Conservation (phyloP, 1,140 invertebrate species). For the Aleiodes sp. region DNA sequence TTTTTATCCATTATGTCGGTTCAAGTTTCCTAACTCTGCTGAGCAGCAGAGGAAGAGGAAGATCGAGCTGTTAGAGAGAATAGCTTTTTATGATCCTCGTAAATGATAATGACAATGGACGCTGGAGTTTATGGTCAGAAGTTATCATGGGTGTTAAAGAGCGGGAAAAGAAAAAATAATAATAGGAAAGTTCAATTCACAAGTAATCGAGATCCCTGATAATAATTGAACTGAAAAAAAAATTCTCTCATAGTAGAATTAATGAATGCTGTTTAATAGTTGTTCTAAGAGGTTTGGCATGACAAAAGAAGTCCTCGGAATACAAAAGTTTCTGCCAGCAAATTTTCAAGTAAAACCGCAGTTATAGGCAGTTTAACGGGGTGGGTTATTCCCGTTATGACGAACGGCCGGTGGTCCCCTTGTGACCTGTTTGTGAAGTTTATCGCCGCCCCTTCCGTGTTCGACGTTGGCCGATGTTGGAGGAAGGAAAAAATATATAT, state of each 20-base stretch:
- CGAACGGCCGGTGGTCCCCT: constrained; percentile 35
- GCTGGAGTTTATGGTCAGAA: neutral
- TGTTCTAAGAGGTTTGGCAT: neutral
- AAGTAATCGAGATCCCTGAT: too few species aligned
- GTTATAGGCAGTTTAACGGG: neutral
- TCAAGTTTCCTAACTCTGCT: too few species aligned
- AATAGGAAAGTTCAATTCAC: too few species aligned
- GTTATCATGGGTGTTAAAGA: too few species aligned
- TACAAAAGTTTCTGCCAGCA: constrained; percentile 17
- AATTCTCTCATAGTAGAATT: neutral
- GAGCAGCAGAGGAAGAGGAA: neutral
- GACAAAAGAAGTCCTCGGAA: neutral
- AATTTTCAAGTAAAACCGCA: constrained; percentile 23
- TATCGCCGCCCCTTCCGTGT: constrained; percentile 57
- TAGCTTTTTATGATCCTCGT: constrained; percentile 28
- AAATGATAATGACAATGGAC: constrained; percentile 33
- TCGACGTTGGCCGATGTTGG: constrained; percentile 45
- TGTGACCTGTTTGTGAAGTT: constrained; percentile 52
- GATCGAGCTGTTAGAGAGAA: neutral
- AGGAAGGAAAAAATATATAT: constrained; percentile 42
- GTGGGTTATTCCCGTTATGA: constrained; percentile 36
- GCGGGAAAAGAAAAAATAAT: too few species aligned
- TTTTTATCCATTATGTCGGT: too few species aligned
- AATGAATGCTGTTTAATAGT: neutral
- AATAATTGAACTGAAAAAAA: too few species aligned